Percentiles rank a stretch among this genome's conserved stretches.
These are phyloP conservation scores for Phocoena sinus DNA, from an alignment of 2,113 vertebrate species.

Conservation along the genomic window DNA sequence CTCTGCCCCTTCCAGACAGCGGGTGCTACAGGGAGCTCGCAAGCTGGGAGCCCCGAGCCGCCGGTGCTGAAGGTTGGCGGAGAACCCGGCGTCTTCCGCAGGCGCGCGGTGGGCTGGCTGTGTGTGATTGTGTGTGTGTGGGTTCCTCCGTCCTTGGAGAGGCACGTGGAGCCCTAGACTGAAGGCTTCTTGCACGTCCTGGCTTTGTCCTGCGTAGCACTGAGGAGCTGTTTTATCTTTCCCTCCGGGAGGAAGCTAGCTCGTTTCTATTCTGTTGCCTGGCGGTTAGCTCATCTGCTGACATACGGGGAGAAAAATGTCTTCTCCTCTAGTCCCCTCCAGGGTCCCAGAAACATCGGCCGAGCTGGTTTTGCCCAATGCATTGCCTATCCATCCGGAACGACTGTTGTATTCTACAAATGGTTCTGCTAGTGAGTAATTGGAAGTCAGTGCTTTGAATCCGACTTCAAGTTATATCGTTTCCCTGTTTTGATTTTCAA, in stretches of 20 bases:
- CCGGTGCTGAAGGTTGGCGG: neutral
- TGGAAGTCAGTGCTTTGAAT: neutral
- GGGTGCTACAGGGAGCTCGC: neutral
- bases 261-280: neutral
- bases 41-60: neutral
- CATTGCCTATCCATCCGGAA: neutral
- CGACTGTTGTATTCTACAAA: neutral
- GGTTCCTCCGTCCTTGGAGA: conserved; percentile 52
- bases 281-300: conserved; percentile 24
- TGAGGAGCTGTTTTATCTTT: conserved; percentile 42
- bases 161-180: conserved; percentile 55
- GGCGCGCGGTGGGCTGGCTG: neutral
- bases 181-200: conserved; percentile 25
- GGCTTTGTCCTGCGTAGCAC: conserved; percentile 55
- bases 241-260: neutral
- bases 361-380: neutral
- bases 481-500: conserved; percentile 44
- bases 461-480: neutral
- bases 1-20: neutral
- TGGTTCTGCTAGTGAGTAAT: neutral
- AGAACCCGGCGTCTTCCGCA: neutral
- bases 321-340: neutral
- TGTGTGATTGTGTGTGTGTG: conserved; percentile 34
- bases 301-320: neutral
- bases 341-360: neutral